Percentiles rank a stretch among this genome's conserved stretches.
phyloP scores from a whole-genome alignment of 2,888 invertebrate genomes.

The Lucinisca nassula region DNA sequence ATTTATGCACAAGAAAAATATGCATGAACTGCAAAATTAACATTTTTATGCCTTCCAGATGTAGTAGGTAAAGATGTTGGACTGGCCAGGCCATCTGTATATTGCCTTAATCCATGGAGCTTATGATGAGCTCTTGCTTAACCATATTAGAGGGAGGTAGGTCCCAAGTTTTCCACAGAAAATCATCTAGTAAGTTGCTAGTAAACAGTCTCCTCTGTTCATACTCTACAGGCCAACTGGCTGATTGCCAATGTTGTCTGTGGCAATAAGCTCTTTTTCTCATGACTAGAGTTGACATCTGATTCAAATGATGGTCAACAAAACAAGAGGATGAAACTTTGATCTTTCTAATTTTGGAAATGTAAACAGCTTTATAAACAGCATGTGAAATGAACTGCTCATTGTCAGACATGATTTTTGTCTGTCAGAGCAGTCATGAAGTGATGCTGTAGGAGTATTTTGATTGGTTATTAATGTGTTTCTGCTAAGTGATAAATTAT shows the following conservation, averaged over 20 bases:
- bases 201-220: too few relatives aligned
- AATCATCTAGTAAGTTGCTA: too few relatives aligned
- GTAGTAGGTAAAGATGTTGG: too few relatives aligned
- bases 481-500: background rate
- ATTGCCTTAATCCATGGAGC: too few relatives aligned
- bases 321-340: background rate
- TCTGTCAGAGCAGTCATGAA: background rate
- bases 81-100: too few relatives aligned
- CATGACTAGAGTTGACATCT: background rate
- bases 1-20: background rate
- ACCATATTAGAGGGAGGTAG: too few relatives aligned
- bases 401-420: background rate
- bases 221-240: too few relatives aligned
- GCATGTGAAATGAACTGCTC: background rate
- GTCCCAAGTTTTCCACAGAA: too few relatives aligned
- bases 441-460: background rate
- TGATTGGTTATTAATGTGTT: slow-evolving; percentile 12
- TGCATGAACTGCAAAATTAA: background rate
- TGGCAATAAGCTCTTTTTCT: background rate
- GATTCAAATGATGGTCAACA: background rate
- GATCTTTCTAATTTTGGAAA: background rate
- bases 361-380: background rate
- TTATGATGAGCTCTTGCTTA: too few relatives aligned
- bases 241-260: background rate
- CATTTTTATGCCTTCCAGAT: slow-evolving; percentile 1